Conservation (phyloP, 2,797 vertebrate species). For the Hippocampus kuda region DNA sequence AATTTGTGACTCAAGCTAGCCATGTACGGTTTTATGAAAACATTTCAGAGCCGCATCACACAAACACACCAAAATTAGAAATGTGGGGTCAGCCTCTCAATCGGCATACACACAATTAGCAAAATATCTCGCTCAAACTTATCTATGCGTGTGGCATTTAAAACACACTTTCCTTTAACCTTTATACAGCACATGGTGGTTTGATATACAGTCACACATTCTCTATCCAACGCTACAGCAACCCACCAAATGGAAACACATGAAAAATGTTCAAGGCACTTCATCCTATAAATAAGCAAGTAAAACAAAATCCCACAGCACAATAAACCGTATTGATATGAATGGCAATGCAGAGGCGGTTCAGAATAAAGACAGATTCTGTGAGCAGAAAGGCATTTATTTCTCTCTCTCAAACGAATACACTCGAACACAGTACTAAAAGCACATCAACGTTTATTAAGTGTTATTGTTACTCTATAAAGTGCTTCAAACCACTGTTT, state of each 20-base stretch:
- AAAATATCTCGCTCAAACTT: conserved; percentile 21
- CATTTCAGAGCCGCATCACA: conserved; percentile 16
- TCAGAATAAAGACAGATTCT: conserved; percentile 19
- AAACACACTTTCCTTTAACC: conserved; percentile 31
- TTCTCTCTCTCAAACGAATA: conserved; percentile 30
- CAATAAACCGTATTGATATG: conserved; percentile 10
- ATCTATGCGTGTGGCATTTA: conserved; percentile 27
- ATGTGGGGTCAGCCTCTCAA: conserved; percentile 24
- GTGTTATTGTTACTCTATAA: conserved; percentile 48
- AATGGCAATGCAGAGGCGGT: conserved; percentile 11
- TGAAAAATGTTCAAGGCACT: conserved; percentile 52
- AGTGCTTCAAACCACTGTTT: conserved; percentile 48
- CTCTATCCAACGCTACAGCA: conserved; percentile 37
- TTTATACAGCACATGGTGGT: conserved; percentile 11
- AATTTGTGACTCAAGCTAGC: background rate
- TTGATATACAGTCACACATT: conserved; percentile 7
- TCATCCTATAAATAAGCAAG: conserved; percentile 19
- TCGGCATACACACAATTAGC: conserved; percentile 20
- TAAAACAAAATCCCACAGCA: conserved; percentile 8
- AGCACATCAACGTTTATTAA: conserved; percentile 4
- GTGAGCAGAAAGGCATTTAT: conserved; percentile 52
- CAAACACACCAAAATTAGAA: conserved; percentile 5
- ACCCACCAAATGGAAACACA: conserved; percentile 21
- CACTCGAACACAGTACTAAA: conserved; percentile 16
- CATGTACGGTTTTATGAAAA: conserved; percentile 14